Evolutionary conservation across 30 jellyfish, hydroid and myxozoan species (phyloP).

Genomic region (Hydractinia echinata): DNA sequence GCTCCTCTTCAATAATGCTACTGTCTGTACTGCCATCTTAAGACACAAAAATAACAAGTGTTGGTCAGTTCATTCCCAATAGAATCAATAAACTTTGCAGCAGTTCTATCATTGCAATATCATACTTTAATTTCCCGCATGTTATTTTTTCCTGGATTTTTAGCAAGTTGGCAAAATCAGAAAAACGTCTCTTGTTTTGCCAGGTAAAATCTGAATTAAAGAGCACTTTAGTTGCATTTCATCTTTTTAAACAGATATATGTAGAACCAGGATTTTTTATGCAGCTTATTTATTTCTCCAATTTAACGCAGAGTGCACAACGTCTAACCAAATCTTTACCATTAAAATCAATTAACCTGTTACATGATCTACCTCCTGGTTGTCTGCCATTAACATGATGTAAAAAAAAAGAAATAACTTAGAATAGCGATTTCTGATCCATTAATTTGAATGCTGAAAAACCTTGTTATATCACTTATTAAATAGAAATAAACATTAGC

Average conservation of each 20-base stretch:
- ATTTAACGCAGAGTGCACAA: slow-evolving; percentile 8
- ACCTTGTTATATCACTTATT: too few species aligned
- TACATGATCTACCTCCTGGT: too few species aligned
- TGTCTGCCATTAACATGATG: too few species aligned
- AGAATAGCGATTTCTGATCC: too few species aligned
- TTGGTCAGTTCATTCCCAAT: neutral
- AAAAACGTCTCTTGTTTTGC: neutral
- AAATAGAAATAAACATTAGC: too few species aligned
- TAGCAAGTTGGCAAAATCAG: neutral
- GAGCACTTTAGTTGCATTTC: neutral
- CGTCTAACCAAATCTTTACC: slow-evolving; percentile 10
- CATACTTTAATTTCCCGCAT: neutral
- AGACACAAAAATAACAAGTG: neutral
- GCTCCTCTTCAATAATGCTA: neutral
- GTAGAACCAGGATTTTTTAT: neutral
- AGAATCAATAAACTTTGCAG: neutral
- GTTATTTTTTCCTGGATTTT: neutral
- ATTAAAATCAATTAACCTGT: slow-evolving; percentile 3
- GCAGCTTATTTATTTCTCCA: neutral
- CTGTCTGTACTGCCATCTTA: slow-evolving; percentile 13
- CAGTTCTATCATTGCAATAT: slow-evolving; percentile 1
- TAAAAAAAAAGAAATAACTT: too few species aligned
- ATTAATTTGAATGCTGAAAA: too few species aligned
- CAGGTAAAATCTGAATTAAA: neutral
- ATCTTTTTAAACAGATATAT: neutral